Evolutionary conservation across 2,113 vertebrate species (phyloP), one percentile per base, ranked within the genome.

Genomic region (Cyanistes caeruleus): DNA sequence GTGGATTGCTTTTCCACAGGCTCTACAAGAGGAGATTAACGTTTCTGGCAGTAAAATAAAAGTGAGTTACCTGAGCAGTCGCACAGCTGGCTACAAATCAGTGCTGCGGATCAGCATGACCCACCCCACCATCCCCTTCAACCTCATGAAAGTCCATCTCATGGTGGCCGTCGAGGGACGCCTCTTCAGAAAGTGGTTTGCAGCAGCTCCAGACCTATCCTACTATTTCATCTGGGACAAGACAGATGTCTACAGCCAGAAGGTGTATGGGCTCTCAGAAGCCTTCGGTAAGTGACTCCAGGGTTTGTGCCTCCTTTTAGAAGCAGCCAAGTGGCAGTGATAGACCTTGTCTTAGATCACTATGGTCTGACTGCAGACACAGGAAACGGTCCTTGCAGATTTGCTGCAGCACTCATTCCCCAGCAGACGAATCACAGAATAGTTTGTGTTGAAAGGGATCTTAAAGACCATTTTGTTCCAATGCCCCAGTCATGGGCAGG

Each of bases 151-250:
- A 97, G 99, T 99, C 73, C 99, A 99, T 95, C 99, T 99, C 74
- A 99, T 99, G 99, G 99, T 99, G 76, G 99, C 99, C 0, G 99
- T 99, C 2, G 99, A 99, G 89, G 99, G 99, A 28, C 98, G 99
- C 48, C 99, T 99, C 62, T 99, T 99, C 98, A 97, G 99, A 84
- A 99, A 99, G 95, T 99, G 99, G 99, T 99, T 99, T 93, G 98
- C 99, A 3, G 99, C 99, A 4, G 98, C 98, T 5, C 99, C 99
- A 0, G 99, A 99, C 96, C 98, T 99, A 22, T 98, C 98, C 5
- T 99, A 99, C 79, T 98, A 99, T 92, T 99, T 99, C 94, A 97
- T 99, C 87, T 99, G 99, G 99, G 99, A 99, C 97, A 99, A 99
- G 96, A 98, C 99, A 1, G 99, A 99, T 1, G 99, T 99, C 88